Evolutionary conservation across 2,797 vertebrate genomes (phyloP).

Genomic region (Microhierax caerulescens): DNA sequence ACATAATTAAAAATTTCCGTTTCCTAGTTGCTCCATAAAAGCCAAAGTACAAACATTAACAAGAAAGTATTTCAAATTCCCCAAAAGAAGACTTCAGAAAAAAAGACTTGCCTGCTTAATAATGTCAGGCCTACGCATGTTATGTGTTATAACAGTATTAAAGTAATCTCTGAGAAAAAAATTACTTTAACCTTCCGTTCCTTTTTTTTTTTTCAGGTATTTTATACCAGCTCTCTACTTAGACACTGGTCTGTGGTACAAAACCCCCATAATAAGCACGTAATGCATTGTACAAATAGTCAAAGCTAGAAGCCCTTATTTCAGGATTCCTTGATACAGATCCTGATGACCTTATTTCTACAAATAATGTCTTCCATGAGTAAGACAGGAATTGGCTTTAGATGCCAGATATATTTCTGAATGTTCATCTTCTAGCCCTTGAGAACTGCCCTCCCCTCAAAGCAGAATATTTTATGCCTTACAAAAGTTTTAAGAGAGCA

Average conservation of each 20-base stretch:
- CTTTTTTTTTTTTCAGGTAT: not conserved
- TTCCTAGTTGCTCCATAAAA: conserved; percentile 21
- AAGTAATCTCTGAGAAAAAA: not conserved
- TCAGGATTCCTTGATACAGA: not conserved
- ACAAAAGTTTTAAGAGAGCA: not conserved
- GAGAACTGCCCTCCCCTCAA: not conserved
- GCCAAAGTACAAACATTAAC: not conserved
- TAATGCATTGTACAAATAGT: not conserved
- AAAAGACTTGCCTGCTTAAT: not conserved
- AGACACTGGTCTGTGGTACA: not conserved
- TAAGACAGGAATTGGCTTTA: not conserved
- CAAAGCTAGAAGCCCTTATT: not conserved
- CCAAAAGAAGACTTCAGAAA: not conserved
- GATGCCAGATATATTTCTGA: not conserved
- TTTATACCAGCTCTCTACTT: not conserved
- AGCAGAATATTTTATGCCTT: not conserved
- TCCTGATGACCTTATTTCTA: not conserved
- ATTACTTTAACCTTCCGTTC: not conserved
- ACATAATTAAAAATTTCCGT: not conserved
- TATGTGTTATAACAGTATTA: not conserved
- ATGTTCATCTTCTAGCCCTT: not conserved
- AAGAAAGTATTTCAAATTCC: not conserved
- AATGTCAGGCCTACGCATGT: not conserved
- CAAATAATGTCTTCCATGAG: not conserved
- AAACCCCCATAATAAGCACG: fast-evolving